These are phyloP conservation scores for Alectura lathami DNA, from an alignment of 2,113 vertebrate genomes.

Conservation along the genomic window DNA sequence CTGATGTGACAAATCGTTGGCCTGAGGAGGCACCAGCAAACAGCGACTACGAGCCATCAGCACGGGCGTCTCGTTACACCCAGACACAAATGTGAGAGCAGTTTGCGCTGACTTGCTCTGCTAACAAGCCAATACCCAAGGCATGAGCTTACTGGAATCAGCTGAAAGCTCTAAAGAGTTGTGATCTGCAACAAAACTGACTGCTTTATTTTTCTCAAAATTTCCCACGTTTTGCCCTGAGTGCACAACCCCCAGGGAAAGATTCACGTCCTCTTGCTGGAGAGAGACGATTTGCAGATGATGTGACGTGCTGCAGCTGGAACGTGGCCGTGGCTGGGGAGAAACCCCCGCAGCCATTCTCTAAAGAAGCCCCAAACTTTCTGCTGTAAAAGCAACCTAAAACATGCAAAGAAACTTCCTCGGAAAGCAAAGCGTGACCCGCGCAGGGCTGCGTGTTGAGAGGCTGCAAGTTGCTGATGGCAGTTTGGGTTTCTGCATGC, in stretches of 20 bases:
- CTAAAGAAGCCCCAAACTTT: not conserved
- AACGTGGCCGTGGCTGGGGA: not conserved
- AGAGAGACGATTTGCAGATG: not conserved
- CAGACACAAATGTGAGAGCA: rapidly evolving
- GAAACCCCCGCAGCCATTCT: not conserved
- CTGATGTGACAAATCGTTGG: not conserved
- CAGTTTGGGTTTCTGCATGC: rapidly evolving
- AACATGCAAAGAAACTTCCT: not conserved
- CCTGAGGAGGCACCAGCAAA: not conserved
- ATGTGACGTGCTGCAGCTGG: not conserved
- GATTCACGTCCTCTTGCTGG: not conserved
- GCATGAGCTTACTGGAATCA: not conserved
- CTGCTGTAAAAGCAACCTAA: not conserved
- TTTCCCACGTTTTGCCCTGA: not conserved
- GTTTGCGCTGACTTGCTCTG: not conserved
- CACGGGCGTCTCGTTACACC: rapidly evolving
- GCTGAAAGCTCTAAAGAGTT: not conserved
- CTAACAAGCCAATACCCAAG: not conserved
- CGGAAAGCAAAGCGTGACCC: not conserved
- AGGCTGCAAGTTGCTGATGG: not conserved
- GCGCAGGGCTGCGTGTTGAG: rapidly evolving
- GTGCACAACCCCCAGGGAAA: rapidly evolving
- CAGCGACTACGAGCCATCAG: not conserved
- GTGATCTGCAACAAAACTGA: not conserved
- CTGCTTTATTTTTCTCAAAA: not conserved